Evolutionary conservation across 2,888 invertebrate genomes (phyloP).

Genomic region (Lysandra bellargus): DNA sequence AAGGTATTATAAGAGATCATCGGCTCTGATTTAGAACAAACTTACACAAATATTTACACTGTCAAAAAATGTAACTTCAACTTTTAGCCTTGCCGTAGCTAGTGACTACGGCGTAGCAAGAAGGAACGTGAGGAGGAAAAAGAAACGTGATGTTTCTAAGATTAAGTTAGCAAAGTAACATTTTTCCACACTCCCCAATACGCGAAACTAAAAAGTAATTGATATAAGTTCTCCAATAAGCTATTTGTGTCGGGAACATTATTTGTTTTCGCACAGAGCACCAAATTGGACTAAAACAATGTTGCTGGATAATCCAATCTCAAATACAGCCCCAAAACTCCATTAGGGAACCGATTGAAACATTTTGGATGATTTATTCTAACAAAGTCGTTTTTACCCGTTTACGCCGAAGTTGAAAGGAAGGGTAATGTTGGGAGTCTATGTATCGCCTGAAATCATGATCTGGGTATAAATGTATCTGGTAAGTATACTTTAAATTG

Average conservation of each 20-base stretch:
- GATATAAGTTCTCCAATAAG: constrained; percentile 26
- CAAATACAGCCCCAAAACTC: constrained; percentile 25
- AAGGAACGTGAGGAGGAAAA: no score
- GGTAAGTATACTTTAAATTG: no score
- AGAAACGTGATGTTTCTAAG: not conserved
- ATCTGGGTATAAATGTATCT: no score
- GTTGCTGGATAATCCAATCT: constrained; percentile 27
- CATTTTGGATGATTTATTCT: constrained; percentile 21
- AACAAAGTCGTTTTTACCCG: not conserved
- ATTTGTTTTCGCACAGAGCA: constrained; percentile 24
- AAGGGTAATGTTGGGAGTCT: not conserved
- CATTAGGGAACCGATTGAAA: constrained; percentile 18
- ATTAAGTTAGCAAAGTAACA: constrained; percentile 12
- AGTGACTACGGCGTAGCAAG: not conserved
- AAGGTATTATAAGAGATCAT: no score
- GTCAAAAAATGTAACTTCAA: no score
- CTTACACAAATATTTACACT: no score
- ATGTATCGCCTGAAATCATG: not conserved
- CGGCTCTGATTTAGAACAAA: no score
- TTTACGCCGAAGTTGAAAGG: not conserved
- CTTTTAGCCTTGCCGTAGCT: not conserved
- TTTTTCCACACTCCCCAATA: constrained; percentile 14
- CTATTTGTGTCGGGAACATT: not conserved
- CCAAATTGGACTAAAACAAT: constrained; percentile 29
- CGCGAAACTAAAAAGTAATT: constrained; percentile 28